phyloP scores from a whole-genome alignment of 2,888 invertebrate genomes.

The Pristionchus mayeri region DNA sequence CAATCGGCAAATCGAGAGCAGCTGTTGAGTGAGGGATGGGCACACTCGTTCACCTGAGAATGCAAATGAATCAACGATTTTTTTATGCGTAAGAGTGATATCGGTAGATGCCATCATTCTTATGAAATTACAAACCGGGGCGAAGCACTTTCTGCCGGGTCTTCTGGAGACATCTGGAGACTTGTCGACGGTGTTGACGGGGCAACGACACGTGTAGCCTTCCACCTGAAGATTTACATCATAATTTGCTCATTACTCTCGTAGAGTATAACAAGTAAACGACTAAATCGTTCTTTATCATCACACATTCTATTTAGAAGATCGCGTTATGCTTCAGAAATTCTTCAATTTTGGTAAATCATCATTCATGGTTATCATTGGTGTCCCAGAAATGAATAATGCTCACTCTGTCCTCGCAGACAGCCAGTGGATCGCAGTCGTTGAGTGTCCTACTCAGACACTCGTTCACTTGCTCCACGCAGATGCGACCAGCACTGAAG shows the following conservation, averaged over 20 bases:
- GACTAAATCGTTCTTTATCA: too few relatives aligned
- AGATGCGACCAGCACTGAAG: conserved; percentile 71
- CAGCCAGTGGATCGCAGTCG: conserved; percentile 73
- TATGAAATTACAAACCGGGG: conserved; percentile 50
- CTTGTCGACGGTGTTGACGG: conserved; percentile 70
- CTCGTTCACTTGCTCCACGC: conserved; percentile 73
- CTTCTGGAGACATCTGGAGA: conserved; percentile 69
- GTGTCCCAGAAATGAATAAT: neutral
- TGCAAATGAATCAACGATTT: neutral
- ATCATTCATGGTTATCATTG: neutral
- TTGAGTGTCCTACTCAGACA: conserved; percentile 74
- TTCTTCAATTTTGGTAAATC: neutral
- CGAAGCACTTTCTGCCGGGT: conserved; percentile 72
- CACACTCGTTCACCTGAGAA: conserved; percentile 69
- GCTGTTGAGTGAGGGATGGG: conserved; percentile 72
- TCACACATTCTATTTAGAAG: too few relatives aligned
- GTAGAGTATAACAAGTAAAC: too few relatives aligned
- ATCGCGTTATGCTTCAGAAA: too few relatives aligned
- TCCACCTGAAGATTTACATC: conserved; percentile 64
- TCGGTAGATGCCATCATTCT: neutral
- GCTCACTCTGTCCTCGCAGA: conserved; percentile 70
- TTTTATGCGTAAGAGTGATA: neutral
- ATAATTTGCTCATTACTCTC: too few relatives aligned
- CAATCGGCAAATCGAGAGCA: conserved; percentile 76
- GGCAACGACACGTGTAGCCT: conserved; percentile 80